These are phyloP conservation scores for Oxystoma pomonae DNA, from an alignment of 2,888 invertebrate genomes.

Conservation along the genomic window DNA sequence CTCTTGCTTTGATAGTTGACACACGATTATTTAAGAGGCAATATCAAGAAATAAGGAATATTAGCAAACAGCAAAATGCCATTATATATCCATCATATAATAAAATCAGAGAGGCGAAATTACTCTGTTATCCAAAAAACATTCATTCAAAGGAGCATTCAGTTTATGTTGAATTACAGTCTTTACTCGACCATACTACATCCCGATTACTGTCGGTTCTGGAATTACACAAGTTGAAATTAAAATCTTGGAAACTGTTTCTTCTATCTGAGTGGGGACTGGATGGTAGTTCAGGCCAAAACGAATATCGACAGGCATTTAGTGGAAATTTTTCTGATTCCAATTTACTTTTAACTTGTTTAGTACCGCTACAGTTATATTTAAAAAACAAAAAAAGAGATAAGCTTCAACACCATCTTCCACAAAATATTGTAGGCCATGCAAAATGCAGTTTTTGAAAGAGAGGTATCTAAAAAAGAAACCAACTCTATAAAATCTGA, in stretches of 20 bases:
- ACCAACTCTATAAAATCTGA: not conserved
- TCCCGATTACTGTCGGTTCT: not conserved
- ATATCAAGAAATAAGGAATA: not conserved
- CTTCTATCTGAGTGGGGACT: not conserved
- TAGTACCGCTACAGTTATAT: conserved; percentile 4
- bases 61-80: not conserved
- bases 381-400: not conserved
- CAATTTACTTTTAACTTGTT: conserved; percentile 4
- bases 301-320: conserved; percentile 4
- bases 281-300: conserved; percentile 5
- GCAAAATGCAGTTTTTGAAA: conserved; percentile 2
- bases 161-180: not conserved
- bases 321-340: not conserved
- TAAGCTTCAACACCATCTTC: not conserved
- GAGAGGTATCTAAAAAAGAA: conserved; percentile 3
- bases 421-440: not conserved
- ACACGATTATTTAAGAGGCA: not conserved
- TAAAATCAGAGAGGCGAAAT: not conserved
- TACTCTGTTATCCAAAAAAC: not conserved
- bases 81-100: not conserved
- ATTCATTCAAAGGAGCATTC: conserved; percentile 7
- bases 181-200: conserved; percentile 1
- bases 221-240: not conserved
- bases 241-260: not conserved
- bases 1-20: not conserved